Evolutionary conservation across 1,140 invertebrate species (phyloP), one percentile per base, ranked within the genome.

Genomic region (Hyles vespertilio): DNA sequence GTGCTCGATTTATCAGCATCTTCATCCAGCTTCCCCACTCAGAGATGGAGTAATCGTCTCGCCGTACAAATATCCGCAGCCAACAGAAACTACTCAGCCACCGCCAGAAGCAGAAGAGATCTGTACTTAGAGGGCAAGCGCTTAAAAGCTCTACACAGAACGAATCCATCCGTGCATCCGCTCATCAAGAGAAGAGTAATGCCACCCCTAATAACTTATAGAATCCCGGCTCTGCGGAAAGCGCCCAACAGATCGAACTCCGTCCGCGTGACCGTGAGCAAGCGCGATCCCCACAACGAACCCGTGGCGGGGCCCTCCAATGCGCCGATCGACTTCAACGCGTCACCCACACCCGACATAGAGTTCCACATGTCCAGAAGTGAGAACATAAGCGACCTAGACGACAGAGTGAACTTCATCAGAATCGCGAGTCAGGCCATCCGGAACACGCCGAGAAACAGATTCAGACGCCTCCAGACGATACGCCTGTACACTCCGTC

Each of bases 31-130:
- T 55, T 11, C 12, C n/a, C 50, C 34, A 32, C 67, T 5, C 78
- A 84, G 55, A 67, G 62, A 49, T 89, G 82, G 82, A 86, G 82
- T 54, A 78, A 84, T 65, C 75, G 87, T 10, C 72, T 89, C 5
- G 86, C 87, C 7, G 81, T 89, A 32, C 86, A 88, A 65, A 89
- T 89, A 56, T 70, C 87, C 8, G 84, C 81, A 22, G 87, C 81
- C 2, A 89, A 89, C 55, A 72, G 81, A 68, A 89, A 89, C 68
- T 76, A 69, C 54, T 89, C 87, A 6, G 65, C 69, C n/a, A 89
- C 85, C 8, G 87, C 87, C 7, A 78, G 76, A 61, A 80, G 69
- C 33, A 72, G 87, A 67, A 69, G 80, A 56, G 86, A 89, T 33
- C 57, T 81, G 10, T 89, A 89, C 58, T 60, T 85, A 48, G 81